Evolutionary conservation across 2,113 vertebrate genomes (phyloP), one percentile per base, ranked within the genome.

Genomic region (Trogon melanurus): DNA sequence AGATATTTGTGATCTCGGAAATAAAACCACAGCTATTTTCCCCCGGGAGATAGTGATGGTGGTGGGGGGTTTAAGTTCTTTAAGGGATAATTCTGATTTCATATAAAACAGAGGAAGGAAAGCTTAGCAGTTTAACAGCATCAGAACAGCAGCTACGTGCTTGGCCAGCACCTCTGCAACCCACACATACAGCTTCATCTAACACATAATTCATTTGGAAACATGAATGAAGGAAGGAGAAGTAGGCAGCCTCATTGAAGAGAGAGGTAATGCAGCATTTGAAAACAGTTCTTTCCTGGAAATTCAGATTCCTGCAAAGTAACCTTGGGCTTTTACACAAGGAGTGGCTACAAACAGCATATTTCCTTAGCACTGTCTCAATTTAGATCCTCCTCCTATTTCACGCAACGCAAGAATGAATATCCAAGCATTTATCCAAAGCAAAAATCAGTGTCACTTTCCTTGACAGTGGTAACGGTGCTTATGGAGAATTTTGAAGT

Each of bases 181-280:
- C 83, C 57, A 88, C 41, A 72, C 34, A 81, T 21, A 82, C 56
- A 50, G 67, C 91, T 83, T 60, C 70, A 84, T 19, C 64, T 66
- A 73, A 80, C 74, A 78, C 27, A 56, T 48, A 91, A 95, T 88
- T 96, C 26, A 62, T 86, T 61, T 58, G 30, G 65, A 80, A 74
- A 95, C 91, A 76, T 34, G 65, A 93, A 86, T 4, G 72, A 90
- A 90, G 62, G 53, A 89, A 93, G 81, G 50, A 79, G 45, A 64
- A 92, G 88, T 38, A 93, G 72, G 86, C 91, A 91, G 86, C 60
- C 73, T 85, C 56, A 18, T 1, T 51, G 54, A 88, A 80, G 70
- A 92, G 65, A 83, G 2, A 11, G 34, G 65, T 56, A 86, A 93
- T 82, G 82, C 93, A 94, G 93, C 93, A 96, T 91, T 88, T 93